A percentile compares a stretch with the other conserved stretches of the same genome.
These are phyloP conservation scores for Drepana arcuata DNA, from an alignment of 1,140 invertebrate species.

Conservation along the genomic window DNA sequence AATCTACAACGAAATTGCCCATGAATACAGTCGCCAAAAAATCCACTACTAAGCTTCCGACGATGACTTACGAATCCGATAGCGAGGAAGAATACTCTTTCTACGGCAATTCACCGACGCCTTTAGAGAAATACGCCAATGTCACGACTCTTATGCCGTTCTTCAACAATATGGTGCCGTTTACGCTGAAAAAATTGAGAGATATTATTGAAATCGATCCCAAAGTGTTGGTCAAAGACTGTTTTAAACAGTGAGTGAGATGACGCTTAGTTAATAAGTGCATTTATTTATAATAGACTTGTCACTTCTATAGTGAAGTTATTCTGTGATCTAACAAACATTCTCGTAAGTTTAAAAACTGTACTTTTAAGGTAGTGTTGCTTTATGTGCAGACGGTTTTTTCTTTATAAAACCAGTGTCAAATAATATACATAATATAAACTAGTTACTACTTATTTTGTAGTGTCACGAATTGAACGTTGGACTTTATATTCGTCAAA, in stretches of 20 bases:
- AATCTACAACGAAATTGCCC: constrained; percentile 46
- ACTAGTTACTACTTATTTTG: no score
- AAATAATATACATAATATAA: no score
- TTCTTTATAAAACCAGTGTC: no score
- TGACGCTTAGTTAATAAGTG: no score
- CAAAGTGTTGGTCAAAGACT: constrained; percentile 24
- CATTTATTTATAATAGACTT: constrained; percentile 1
- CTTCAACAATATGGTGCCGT: constrained; percentile 28
- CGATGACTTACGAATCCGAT: background rate
- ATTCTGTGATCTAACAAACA: constrained; percentile 10
- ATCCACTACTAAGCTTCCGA: constrained; percentile 46
- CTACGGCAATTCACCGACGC: constrained; percentile 28
- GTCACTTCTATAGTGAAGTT: background rate
- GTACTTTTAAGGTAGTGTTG: background rate
- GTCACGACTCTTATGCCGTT: constrained; percentile 36
- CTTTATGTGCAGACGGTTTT: background rate
- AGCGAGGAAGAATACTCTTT: constrained; percentile 29
- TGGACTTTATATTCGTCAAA: no score
- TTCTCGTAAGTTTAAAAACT: constrained; percentile 3
- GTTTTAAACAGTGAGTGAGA: no score
- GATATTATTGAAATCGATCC: constrained; percentile 35
- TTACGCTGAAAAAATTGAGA: constrained; percentile 29
- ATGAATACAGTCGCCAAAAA: constrained; percentile 33
- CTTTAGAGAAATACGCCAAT: constrained; percentile 15
- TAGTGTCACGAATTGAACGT: no score